phyloP scores from a whole-genome alignment of 2,888 invertebrate species.

The Limnephilus auricula region DNA sequence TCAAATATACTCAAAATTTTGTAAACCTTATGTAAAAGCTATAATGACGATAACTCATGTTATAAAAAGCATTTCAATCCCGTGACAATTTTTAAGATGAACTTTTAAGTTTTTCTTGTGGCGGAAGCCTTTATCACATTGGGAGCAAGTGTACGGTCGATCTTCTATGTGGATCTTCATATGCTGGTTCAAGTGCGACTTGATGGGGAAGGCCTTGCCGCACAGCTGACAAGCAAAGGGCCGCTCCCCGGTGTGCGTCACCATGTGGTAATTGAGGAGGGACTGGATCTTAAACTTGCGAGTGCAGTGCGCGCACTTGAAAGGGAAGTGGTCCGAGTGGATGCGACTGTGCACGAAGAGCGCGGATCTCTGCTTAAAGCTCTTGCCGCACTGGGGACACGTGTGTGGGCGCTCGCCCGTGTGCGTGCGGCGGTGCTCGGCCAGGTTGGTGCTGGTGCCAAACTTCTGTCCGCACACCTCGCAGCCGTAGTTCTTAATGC shows the following conservation, averaged over 20 bases:
- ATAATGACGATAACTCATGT: background rate
- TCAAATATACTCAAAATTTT: background rate
- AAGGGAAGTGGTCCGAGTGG: constrained; percentile 71
- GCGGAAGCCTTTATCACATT: constrained; percentile 63
- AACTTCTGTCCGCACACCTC: constrained; percentile 76
- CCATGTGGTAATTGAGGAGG: constrained; percentile 73
- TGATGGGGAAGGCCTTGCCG: constrained; percentile 78
- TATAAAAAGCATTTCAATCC: background rate
- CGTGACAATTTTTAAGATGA: constrained; percentile 64
- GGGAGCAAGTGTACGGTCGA: constrained; percentile 58
- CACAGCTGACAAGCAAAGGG: constrained; percentile 80
- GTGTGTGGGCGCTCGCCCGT: constrained; percentile 74
- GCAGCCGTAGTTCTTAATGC: constrained; percentile 75
- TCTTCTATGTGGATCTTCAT: constrained; percentile 60
- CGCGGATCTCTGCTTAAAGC: constrained; percentile 77
- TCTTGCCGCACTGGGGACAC: constrained; percentile 75
- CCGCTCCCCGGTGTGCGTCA: constrained; percentile 78
- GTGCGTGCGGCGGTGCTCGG: constrained; percentile 74
- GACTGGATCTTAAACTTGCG: constrained; percentile 72
- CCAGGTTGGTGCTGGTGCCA: constrained; percentile 74
- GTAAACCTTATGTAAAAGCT: background rate
- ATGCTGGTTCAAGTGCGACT: constrained; percentile 67
- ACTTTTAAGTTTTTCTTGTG: constrained; percentile 64
- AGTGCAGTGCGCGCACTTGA: constrained; percentile 71
- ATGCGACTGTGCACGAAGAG: constrained; percentile 77